phyloP scores from a whole-genome alignment of 1,140 invertebrate genomes.

The Wiebesia pumilae region DNA sequence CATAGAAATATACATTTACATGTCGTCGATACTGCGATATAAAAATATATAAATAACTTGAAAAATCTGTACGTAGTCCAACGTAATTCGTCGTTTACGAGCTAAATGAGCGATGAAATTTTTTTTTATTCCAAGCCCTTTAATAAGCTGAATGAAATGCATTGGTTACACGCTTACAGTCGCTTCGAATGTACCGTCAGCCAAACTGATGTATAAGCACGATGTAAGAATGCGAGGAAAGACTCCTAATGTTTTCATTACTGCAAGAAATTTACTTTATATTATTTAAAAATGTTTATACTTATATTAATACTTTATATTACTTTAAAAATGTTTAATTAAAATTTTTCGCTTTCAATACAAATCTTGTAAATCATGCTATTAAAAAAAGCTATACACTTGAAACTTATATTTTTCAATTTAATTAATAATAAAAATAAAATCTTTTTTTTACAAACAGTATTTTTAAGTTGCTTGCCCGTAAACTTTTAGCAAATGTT shows the following conservation, averaged over 20 bases:
- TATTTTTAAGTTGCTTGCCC: constrained; percentile 18
- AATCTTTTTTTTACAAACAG: constrained; percentile 2
- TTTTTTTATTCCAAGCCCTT: constrained; percentile 32
- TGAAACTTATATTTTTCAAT: constrained; percentile 7
- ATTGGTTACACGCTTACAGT: constrained; percentile 39
- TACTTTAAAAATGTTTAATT: constrained; percentile 4
- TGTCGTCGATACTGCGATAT: constrained; percentile 46
- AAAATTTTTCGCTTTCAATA: constrained; percentile 23
- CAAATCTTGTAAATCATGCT: constrained; percentile 31
- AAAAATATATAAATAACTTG: constrained; percentile 54
- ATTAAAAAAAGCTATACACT: constrained; percentile 22
- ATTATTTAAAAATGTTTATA: neutral
- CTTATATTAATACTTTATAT: too few relatives aligned
- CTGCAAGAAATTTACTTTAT: constrained; percentile 28
- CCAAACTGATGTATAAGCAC: constrained; percentile 41
- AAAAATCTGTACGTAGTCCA: constrained; percentile 49
- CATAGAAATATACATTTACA: constrained; percentile 49
- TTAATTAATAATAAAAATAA: constrained; percentile 28
- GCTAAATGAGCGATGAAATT: constrained; percentile 49
- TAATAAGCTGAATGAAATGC: constrained; percentile 40
- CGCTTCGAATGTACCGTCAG: constrained; percentile 31
- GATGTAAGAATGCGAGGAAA: constrained; percentile 43
- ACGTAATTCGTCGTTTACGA: constrained; percentile 46
- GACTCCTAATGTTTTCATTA: constrained; percentile 39
- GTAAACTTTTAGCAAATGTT: constrained; percentile 31